phyloP scores from a whole-genome alignment of 2,113 vertebrate species.

The Xenopus laevis region DNA sequence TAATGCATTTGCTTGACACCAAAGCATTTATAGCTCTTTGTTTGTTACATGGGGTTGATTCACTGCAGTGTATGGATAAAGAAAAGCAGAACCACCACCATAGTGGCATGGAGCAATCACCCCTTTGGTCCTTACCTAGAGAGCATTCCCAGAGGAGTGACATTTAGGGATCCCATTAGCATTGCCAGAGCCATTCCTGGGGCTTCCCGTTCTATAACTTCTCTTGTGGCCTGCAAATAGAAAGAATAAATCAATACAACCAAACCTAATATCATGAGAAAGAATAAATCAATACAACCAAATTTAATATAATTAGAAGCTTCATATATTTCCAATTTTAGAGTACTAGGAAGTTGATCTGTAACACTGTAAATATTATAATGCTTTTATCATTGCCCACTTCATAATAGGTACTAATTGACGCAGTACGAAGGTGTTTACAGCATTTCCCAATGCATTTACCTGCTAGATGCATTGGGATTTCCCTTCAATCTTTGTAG shows the following conservation, averaged over 20 bases:
- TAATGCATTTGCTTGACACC: neutral
- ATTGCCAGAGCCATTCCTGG: conserved; percentile 97
- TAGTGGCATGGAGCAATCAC: neutral
- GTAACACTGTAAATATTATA: no score
- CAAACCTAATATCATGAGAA: conserved; percentile 48
- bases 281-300: conserved; percentile 36
- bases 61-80: no score
- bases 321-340: no score
- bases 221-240: conserved; percentile 88
- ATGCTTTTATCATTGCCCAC: no score
- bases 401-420: no score
- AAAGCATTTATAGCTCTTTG: neutral
- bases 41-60: neutral
- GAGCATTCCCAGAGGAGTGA: conserved; percentile 96
- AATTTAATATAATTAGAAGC: no score
- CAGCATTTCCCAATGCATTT: no score
- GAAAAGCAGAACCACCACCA: neutral
- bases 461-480: no score
- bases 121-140: conserved; percentile 80
- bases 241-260: conserved; percentile 50
- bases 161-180: conserved; percentile 98
- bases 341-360: no score
- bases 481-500: no score
- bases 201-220: conserved; percentile 97
- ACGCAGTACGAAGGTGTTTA: no score